Base-by-base conservation (phyloP, 2,888 invertebrate genomes). In the Aleiodes leptofemur region DNA sequence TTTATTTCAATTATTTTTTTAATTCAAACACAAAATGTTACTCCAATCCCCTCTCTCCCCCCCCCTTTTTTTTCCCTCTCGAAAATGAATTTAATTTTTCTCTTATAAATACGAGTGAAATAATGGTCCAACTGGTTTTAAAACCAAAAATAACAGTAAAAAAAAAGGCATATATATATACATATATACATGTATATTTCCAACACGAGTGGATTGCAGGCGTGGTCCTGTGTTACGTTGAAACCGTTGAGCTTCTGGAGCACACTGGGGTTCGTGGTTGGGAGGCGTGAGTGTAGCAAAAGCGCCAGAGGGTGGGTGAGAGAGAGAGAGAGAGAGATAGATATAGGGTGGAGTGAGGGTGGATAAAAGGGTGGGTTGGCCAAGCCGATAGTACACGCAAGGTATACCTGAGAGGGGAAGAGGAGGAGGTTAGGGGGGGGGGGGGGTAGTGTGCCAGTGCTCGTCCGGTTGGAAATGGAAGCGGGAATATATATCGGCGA, bases 381-480 rank as follows among this genome's bases (percentile, higher is more conserved):
- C 51, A 23, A 64, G 64, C 64, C 34, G 68, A 68, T 68, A 68
- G 51, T 50, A 76, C 53, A 66, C 69, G 56, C 68, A 66, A 69
- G 70, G n/a, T 23, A 66, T 51, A 51, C 53, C 72, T 79, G 77
- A 79, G 78, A 81, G 76, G 76, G 78, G 80, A 78, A 80, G 23
- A 23, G 23, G 23, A 23, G 23, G 79, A 77, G 13, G 78, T 66
- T 56, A 2, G 23, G 23, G 23, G 23, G 23, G 23, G 23, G 23
- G 68, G 75, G 57, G 50, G 68, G 64, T 64, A 48, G 64, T 64
- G 64, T 64, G 64, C 64, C 78, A 78, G 78, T 74, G 79, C 78
- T 81, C 78, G 82, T 78, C 79, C 78, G 80, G 82, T 77, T 72
- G 76, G 69, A 78, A 73, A 70, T 70, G 74, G 74, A 71, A 43